Evolutionary conservation across 1,140 invertebrate species (phyloP), one percentile per base, ranked within the genome.

Genomic region (Monomorium pharaonis): DNA sequence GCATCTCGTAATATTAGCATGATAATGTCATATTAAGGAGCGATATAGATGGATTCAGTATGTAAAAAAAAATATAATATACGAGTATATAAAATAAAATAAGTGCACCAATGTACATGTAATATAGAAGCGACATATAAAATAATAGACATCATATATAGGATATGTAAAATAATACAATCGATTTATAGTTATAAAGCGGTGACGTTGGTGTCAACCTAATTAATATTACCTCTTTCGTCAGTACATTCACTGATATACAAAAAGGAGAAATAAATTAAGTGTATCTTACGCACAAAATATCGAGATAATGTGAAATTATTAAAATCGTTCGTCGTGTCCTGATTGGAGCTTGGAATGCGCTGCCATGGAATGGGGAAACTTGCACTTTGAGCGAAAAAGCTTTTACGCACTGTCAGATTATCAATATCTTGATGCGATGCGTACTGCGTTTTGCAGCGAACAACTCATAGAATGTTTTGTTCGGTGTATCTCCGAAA

Each of bases 271-370:
- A 54, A 60, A 78, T 54, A 18, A 67, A 4, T 37, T 49, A 42
- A 37, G n/a, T 21, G 27, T 65, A 18, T 3, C 24, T 10, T 18
- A 14, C 10, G 9, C n/a, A 54, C 42, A 42, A 69, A 69, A 37
- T 67, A 51, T 14, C 16, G 21, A 54, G 33, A 54, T 5, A n/a
- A 42, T 24, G 30, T 58, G n/a, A 74, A 83, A 83, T 83, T 83
- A 54, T 14, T 33, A 70, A 70, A 72, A 58, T 81, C 69, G 69
- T 14, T 80, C 69, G 60, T 56, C 54, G 49, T 63, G 80, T 81
- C 81, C 86, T 76, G 76, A 89, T 89, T 80, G 75, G 51, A 90
- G 89, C 89, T 90, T 90, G 88, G 88, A 90, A 90, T 90, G 89
- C 76, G 88, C 87, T 90, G 88, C 67, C 65, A 76, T 81, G 88